Percentiles rank a stretch among this genome's conserved stretches.
Evolutionary conservation across 2,113 vertebrate genomes (phyloP).

Genomic region (Thamnophis sirtalis): DNA sequence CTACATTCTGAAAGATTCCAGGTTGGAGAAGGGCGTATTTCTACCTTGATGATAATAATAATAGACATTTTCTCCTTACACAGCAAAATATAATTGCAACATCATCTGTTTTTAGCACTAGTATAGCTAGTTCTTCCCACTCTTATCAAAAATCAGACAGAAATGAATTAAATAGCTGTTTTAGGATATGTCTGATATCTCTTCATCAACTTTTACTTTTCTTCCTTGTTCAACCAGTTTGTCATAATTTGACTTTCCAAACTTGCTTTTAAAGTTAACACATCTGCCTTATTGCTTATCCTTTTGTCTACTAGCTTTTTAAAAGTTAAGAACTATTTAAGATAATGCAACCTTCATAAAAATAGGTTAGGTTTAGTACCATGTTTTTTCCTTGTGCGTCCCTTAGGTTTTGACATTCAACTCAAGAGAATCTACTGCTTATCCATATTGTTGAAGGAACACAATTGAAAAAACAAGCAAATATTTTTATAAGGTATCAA

Average conservation of each 20-base stretch:
- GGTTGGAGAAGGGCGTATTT: background rate
- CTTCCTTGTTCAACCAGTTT: conserved; percentile 2
- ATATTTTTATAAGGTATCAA: background rate
- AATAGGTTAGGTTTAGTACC: background rate
- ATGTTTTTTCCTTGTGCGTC: background rate
- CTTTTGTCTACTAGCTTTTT: conserved; percentile 30
- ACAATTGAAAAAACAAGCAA: background rate
- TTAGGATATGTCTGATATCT: background rate
- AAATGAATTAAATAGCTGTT: background rate
- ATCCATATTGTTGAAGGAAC: background rate
- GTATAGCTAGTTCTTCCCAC: background rate
- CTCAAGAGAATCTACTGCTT: background rate
- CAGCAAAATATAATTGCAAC: background rate
- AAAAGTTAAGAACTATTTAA: background rate
- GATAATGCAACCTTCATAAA: background rate
- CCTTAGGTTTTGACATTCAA: background rate
- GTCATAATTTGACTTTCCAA: conserved; percentile 19
- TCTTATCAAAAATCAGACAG: background rate
- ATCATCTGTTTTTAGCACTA: background rate
- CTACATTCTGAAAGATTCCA: background rate
- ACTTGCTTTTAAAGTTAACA: conserved; percentile 40
- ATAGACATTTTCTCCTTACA: background rate
- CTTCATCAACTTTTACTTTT: background rate
- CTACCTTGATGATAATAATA: background rate
- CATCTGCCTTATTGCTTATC: conserved; percentile 33